phyloP scores from a whole-genome alignment of 2,888 invertebrate genomes.

The Ganaspis brasiliensis region DNA sequence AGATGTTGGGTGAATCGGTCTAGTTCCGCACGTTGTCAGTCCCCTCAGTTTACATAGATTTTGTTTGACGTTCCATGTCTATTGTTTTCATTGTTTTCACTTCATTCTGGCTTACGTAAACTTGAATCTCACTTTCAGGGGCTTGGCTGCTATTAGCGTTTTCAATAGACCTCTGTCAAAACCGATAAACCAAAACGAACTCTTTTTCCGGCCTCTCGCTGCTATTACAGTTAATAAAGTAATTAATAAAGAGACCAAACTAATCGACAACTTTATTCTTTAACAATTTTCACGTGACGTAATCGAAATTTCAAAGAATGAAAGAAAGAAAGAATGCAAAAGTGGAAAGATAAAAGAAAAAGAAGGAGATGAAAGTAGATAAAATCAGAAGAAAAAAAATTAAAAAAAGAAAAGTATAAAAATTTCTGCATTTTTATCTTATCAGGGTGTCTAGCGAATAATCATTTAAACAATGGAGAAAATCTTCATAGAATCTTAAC shows the following conservation, averaged over 20 bases:
- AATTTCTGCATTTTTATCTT: no score
- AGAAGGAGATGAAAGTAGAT: no score
- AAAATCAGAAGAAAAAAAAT: no score
- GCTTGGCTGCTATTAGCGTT: constrained; percentile 64
- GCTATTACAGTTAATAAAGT: constrained; percentile 17
- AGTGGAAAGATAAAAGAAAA: no score
- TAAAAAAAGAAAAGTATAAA: no score
- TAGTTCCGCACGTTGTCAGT: constrained; percentile 61
- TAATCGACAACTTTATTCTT: not conserved
- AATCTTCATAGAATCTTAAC: no score
- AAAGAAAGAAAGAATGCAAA: no score
- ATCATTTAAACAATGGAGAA: no score
- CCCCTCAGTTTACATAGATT: constrained; percentile 71
- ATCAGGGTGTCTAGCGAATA: no score
- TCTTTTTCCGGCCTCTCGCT: constrained; percentile 33
- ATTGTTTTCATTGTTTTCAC: constrained; percentile 73
- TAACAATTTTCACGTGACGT: no score
- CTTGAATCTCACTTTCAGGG: constrained; percentile 70
- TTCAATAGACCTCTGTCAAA: constrained; percentile 65
- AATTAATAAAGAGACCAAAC: constrained; percentile 2
- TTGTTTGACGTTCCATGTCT: constrained; percentile 70
- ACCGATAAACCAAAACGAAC: constrained; percentile 57
- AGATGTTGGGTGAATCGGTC: constrained; percentile 72
- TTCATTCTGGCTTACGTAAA: constrained; percentile 72
- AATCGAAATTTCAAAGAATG: no score